Percentiles rank a stretch among this genome's conserved stretches.
Evolutionary conservation across 2,888 invertebrate species (phyloP).

Genomic region (Hipparchia semele): DNA sequence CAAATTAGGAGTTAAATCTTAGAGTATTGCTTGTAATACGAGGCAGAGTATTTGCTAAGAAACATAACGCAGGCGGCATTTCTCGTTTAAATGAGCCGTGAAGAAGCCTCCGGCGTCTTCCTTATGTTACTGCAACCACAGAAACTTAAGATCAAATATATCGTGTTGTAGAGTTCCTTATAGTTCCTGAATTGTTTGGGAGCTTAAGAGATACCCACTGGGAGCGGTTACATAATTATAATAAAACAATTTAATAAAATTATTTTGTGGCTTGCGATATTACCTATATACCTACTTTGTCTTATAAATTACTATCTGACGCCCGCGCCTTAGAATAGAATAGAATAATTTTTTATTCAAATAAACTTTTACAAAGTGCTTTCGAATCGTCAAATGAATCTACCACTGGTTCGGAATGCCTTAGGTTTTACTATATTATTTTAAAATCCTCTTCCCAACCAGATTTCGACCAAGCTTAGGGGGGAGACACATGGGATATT

Average conservation of each 20-base stretch:
- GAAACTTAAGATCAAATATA: slow-evolving; percentile 16
- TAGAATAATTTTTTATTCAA: no score
- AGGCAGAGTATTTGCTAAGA: background rate
- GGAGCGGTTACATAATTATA: background rate
- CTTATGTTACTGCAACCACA: slow-evolving; percentile 17
- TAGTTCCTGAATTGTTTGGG: background rate
- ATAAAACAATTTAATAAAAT: background rate
- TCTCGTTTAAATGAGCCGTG: slow-evolving; percentile 16
- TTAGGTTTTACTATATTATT: background rate
- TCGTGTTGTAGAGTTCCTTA: background rate
- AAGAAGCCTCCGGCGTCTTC: slow-evolving; percentile 12
- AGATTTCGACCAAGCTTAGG: no score
- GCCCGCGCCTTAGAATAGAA: no score
- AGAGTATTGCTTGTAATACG: background rate
- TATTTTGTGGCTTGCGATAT: no score
- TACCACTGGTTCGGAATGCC: no score
- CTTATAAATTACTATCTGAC: no score
- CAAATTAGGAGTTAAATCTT: slow-evolving; percentile 3
- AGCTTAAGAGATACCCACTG: background rate
- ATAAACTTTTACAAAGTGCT: no score
- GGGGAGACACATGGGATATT: no score
- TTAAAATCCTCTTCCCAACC: background rate
- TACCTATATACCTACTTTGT: no score
- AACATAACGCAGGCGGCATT: slow-evolving; percentile 6
- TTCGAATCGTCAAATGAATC: no score